These are phyloP conservation scores for Coracopsis vasa DNA, from an alignment of 2,113 vertebrate genomes.

Conservation along the genomic window DNA sequence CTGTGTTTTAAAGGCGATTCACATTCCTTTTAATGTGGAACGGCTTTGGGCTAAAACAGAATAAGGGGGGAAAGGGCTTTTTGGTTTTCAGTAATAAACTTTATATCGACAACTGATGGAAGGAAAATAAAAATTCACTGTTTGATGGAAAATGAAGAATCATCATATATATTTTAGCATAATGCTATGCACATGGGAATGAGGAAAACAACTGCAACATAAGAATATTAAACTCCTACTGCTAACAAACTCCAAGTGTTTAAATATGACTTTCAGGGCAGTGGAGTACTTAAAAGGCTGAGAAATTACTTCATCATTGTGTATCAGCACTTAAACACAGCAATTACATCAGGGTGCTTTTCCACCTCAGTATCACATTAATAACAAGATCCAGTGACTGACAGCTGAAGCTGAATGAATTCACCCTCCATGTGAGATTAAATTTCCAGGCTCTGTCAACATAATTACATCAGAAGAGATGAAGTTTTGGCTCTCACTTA, in stretches of 20 bases:
- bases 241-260: neutral
- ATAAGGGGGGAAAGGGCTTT: accelerated
- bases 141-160: neutral
- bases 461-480: neutral
- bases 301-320: neutral
- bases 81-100: neutral
- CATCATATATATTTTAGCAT: neutral
- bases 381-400: neutral
- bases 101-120: neutral
- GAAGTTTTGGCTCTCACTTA: neutral
- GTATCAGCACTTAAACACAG: neutral
- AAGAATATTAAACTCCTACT: neutral
- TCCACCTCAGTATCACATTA: neutral
- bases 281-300: neutral
- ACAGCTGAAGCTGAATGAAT: constrained; percentile 5
- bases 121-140: neutral
- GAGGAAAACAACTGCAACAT: neutral
- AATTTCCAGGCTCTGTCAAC: constrained; percentile 19
- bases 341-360: neutral
- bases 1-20: neutral
- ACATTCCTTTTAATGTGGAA: neutral
- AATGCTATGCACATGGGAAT: neutral
- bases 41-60: neutral
- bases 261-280: neutral
- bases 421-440: neutral